Base-by-base conservation (phyloP, 2,888 invertebrate genomes). In the Agriopis leucophaearia region DNA sequence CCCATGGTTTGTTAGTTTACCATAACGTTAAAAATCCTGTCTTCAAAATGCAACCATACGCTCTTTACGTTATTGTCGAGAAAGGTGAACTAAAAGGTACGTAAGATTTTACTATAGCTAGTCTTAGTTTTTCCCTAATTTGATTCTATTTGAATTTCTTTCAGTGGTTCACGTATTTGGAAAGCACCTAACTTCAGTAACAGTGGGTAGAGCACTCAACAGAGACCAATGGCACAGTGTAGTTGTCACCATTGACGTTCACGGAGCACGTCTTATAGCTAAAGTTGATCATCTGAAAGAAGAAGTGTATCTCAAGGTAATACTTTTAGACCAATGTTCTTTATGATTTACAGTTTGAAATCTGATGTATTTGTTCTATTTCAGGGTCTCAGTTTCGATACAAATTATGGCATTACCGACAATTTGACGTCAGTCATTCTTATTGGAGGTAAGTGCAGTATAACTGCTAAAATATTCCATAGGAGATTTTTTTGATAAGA, bases 181-280 rank as follows among this genome's bases (percentile, higher is more conserved):
- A 5, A 97, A 98, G 85, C 96, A 97, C 84, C 95, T 97, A 61
- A 98, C 98, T 40, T 94, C 94, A 36, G 95, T 98, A 50, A 97
- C 97, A 0, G 98, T 98, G 6, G 98, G 98, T 45, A 96, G 97
- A 89, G 98, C 97, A 4, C 89, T 98, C 64, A 98, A 98, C 88
- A 95, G 97, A 77, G 98, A 98, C 83, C 96, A 97, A 81, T 98
- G 98, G 98, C 98, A 98, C 86, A 96, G 96, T 78, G 98, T 98
- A 15, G 96, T 96, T 64, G 97, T 96, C 78, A 95, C 97, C 69
- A 98, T 98, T 72, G 98, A 98, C 86, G 98, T 98, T 2, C 97
- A 97, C 79, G 96, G 97, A 36, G 97, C 97, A 27, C 95, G 97
- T 82, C 95, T 98, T 70, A 96, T 97, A 81, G 97, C 98, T 57